phyloP scores from a whole-genome alignment of 2,113 vertebrate genomes.

The Chrysochloris asiatica region DNA sequence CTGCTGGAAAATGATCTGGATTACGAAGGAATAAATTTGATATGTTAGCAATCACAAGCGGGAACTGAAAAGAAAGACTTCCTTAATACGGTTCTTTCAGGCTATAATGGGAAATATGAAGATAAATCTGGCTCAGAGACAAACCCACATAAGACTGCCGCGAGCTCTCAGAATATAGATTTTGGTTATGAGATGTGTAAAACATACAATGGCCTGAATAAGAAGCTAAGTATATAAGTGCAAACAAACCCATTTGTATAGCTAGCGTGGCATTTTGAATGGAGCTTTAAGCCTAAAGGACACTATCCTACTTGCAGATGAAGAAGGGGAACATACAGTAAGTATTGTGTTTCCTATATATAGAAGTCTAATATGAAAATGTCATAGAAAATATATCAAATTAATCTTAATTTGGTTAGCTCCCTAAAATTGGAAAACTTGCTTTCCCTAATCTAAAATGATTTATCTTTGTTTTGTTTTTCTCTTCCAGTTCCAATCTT shows the following conservation, averaged over 20 bases:
- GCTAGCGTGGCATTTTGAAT: constrained; percentile 75
- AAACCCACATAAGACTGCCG: constrained; percentile 76
- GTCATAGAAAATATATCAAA: constrained; percentile 54
- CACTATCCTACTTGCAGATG: constrained; percentile 63
- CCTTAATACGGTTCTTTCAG: constrained; percentile 84
- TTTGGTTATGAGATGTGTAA: constrained; percentile 75
- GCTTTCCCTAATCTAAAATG: constrained; percentile 51
- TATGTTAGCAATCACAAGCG: constrained; percentile 84
- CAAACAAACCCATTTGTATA: constrained; percentile 79
- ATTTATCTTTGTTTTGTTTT: no score
- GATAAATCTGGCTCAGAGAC: constrained; percentile 81
- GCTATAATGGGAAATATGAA: constrained; percentile 79
- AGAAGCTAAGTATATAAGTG: constrained; percentile 76
- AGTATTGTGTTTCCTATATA: constrained; percentile 61
- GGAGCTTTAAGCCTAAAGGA: constrained; percentile 74
- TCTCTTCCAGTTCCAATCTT: constrained; percentile 60
- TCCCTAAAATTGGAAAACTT: constrained; percentile 50
- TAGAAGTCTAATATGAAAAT: constrained; percentile 68
- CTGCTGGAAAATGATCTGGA: constrained; percentile 87
- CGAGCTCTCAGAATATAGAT: constrained; percentile 75
- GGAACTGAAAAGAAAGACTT: constrained; percentile 85
- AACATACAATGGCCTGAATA: constrained; percentile 78
- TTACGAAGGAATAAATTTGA: constrained; percentile 87
- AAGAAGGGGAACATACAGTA: constrained; percentile 71
- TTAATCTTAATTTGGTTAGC: constrained; percentile 29